These are phyloP conservation scores for Fregetta grallaria DNA, from an alignment of 2,113 vertebrate genomes.

Conservation along the genomic window DNA sequence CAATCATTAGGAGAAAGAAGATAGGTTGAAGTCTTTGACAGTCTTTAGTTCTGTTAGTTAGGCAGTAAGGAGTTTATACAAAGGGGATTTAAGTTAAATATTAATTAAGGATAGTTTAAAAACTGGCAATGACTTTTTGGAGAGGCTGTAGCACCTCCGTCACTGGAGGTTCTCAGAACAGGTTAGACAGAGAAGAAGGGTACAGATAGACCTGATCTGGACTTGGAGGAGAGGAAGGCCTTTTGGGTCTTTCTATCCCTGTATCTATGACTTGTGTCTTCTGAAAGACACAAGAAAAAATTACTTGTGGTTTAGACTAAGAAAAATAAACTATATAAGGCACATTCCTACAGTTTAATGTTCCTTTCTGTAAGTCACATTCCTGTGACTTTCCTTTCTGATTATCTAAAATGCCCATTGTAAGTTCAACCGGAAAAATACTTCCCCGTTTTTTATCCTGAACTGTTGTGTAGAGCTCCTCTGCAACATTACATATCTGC, in stretches of 20 bases:
- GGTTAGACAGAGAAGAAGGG: neutral
- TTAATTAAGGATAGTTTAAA: neutral
- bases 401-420: constrained; percentile 28
- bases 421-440: constrained; percentile 10
- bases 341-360: constrained; percentile 19
- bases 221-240: neutral
- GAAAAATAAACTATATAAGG: constrained; percentile 1
- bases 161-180: neutral
- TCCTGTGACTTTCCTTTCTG: constrained; percentile 26
- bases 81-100: neutral
- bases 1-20: neutral
- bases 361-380: neutral
- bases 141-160: neutral
- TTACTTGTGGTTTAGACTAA: neutral
- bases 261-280: neutral
- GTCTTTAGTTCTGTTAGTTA: neutral
- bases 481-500: neutral
- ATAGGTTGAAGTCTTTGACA: neutral
- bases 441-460: neutral
- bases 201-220: neutral
- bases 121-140: neutral
- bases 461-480: neutral
- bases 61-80: neutral
- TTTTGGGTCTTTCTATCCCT: neutral
- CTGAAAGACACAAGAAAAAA: neutral